Evolutionary conservation across 1,140 invertebrate species (phyloP).

Genomic region (Penaeus chinensis): DNA sequence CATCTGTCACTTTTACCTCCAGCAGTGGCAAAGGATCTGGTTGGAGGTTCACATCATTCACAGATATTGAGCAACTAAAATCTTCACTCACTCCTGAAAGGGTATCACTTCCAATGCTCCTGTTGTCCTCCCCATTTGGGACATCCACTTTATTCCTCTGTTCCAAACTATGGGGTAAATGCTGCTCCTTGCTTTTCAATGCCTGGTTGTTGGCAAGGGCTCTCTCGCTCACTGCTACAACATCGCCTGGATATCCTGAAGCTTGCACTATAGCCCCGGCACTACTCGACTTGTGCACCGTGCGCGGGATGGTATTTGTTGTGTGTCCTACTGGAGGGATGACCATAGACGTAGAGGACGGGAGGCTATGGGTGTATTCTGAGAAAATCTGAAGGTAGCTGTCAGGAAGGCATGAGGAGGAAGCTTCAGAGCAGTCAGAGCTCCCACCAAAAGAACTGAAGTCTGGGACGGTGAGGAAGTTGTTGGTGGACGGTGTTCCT

Average conservation of each 20-base stretch:
- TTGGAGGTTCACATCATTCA: conserved; percentile 14
- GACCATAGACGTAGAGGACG: conserved; percentile 37
- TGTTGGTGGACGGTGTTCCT: conserved; percentile 1
- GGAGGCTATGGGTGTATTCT: conserved; percentile 42
- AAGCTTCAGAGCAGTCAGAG: conserved; percentile 42
- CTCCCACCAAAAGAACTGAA: conserved; percentile 9
- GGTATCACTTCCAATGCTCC: conserved; percentile 62
- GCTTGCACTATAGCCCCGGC: conserved; percentile 19
- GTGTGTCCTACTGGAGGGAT: conserved; percentile 8
- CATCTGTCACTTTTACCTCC: conserved; percentile 26
- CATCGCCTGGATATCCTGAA: not conserved
- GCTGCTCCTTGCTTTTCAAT: too few species aligned
- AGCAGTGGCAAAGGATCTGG: conserved; percentile 29
- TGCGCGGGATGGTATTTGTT: not conserved
- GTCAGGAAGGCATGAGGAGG: conserved; percentile 34
- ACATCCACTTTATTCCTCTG: not conserved
- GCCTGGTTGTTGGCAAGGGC: too few species aligned
- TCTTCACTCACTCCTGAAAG: conserved; percentile 63
- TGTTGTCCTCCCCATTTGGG: conserved; percentile 34
- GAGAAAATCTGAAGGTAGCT: conserved; percentile 46
- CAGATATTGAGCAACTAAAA: conserved; percentile 62
- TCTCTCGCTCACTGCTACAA: not conserved
- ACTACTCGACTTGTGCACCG: conserved; percentile 46
- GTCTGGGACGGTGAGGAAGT: conserved; percentile 26
- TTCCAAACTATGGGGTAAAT: too few species aligned